These are phyloP conservation scores for Autographa pulchrina DNA, from an alignment of 2,888 invertebrate species.

Conservation along the genomic window DNA sequence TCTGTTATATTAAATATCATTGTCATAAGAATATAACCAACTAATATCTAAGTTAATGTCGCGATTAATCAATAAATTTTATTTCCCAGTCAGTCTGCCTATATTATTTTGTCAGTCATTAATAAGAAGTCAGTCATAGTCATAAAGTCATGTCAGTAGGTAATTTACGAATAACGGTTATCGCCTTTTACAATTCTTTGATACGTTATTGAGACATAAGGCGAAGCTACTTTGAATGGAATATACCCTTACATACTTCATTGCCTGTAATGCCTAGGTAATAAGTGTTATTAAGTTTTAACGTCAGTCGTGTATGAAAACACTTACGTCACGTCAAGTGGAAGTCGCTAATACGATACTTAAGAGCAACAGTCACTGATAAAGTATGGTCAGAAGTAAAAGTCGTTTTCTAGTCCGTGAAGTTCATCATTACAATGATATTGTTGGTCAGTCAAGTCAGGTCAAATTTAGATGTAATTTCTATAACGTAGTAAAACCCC, in stretches of 20 bases:
- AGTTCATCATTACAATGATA: neutral
- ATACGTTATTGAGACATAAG: neutral
- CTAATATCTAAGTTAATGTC: constrained; percentile 29
- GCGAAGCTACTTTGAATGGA: neutral
- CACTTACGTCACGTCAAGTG: neutral
- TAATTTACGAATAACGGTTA: neutral
- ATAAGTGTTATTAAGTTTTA: neutral
- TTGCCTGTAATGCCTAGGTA: neutral
- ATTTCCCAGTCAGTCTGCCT: constrained; percentile 34
- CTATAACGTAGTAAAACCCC: too few species aligned
- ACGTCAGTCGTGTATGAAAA: neutral
- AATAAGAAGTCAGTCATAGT: neutral
- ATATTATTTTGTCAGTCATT: constrained; percentile 9
- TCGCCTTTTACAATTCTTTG: neutral
- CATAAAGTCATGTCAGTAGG: neutral
- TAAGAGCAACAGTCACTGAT: neutral
- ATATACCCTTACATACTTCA: neutral
- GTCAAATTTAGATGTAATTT: too few species aligned
- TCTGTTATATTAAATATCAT: constrained; percentile 34
- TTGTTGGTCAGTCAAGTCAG: neutral
- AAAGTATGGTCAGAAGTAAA: neutral
- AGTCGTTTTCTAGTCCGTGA: neutral
- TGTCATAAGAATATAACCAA: constrained; percentile 19
- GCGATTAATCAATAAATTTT: constrained; percentile 31
- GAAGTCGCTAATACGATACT: neutral